Base-by-base conservation (phyloP, 2,797 vertebrate genomes). In the Xenops minutus region DNA sequence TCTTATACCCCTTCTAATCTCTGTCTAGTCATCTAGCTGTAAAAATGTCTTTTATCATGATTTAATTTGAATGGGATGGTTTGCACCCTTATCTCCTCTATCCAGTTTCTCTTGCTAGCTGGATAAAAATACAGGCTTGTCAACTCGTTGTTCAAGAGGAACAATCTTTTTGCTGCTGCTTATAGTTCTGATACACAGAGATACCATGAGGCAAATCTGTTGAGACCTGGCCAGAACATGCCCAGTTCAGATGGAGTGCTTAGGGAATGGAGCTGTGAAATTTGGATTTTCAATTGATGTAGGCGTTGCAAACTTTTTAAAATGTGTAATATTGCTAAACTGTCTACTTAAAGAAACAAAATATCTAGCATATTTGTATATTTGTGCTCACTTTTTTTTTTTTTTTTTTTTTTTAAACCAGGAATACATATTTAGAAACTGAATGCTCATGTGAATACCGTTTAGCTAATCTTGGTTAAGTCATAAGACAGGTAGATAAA, bases 81-180 rank as follows among this genome's bases (percentile, higher is more conserved):
- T 51, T 75, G 9, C 27, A 85, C 8, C 8, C 15, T 83, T 37
- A 34, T 52, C 22, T 66, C 5, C 49, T 62, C 20, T 51, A 10
- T 49, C 18, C 7, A 66, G 20, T 64, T 88, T 39, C 8, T 51
- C 6, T 55, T 67, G 19, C 24, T 73, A 13, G 8, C 37, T 76
- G 8, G 18, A 20, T 16, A 43, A n/a, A 85, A 55, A 58, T 10
- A n/a, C 1, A 49, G 12, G 16, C 16, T 36, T 46, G 18, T 20
- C 0, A 0, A 44, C 12, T 37, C 3, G 1, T 30, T 74, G 9
- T 37, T 82, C 30, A 46, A 48, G 20, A 73, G 10, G 21, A 82
- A 20, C 5, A 54, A 43, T 13, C 7, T 2, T 71, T 88, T 55
- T 73, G 4, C 32, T 72, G 8, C 10, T 3, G 0, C 34, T 36